Base-by-base conservation (phyloP, 2,797 vertebrate species). In the Anisognathus igniventris region DNA sequence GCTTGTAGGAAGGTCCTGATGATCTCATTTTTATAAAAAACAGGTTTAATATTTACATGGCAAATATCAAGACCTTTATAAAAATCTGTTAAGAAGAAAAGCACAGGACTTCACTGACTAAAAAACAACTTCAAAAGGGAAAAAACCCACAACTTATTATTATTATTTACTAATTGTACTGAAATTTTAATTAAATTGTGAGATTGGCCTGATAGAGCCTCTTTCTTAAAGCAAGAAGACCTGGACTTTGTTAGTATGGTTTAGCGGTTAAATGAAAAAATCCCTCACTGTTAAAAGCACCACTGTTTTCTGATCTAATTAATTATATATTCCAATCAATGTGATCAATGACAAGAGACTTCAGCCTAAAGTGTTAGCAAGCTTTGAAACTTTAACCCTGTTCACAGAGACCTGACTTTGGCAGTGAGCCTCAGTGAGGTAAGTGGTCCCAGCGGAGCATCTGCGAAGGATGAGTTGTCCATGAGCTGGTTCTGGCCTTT, bases 11-110 rank as follows among this genome's bases (percentile, higher is more conserved):
- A 76, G 7, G 28, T 51, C 37, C 8, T 81, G 73, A 48, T 78
- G 37, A 78, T 84, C 31, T 44, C 19, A n/a, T 78, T 92, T 88
- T 89, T 91, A 24, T 83, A 61, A 86, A 71, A 71, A 83, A 39
- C 8, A 58, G 51, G 19, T 13, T 57, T 88, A 74, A 45, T 87
- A 82, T 87, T 95, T 87, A 74, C 44, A 17, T 64, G 28, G 13
- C 51, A 87, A 57, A 93, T 88, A 56, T 17, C 15, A 82, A 60
- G 40, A 73, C 60, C 13, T 56, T 68, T 75, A 42, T 64, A 71
- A 77, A 81, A 91, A 42, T 16, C 31, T 71, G 71, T 37, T n/a
- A 80, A 67, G 25, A 67, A 40, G n/a, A 87, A 51, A 18, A 31
- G 42, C 44, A 35, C 10, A 65, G 30, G 27, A 31, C 4, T 78